A percentile compares a stretch with the other conserved stretches of the same genome.
Evolutionary conservation across 2,113 vertebrate genomes (phyloP).

Genomic region (Eurypyga helias): DNA sequence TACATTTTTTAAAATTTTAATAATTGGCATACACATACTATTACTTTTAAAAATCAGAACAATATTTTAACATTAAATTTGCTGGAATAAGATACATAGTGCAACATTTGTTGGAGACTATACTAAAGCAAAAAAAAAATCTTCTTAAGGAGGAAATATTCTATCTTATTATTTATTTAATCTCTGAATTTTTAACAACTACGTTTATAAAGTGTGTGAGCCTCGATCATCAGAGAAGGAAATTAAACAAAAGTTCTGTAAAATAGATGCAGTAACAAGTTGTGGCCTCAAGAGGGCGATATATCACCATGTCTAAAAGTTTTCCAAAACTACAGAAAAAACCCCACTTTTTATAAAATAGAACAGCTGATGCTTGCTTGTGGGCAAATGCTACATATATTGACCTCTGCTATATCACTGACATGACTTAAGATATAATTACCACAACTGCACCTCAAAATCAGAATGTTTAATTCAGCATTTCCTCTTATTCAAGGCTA

Average conservation of each 20-base stretch:
- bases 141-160: not conserved
- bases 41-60: not conserved
- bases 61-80: not conserved
- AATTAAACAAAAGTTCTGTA: not conserved
- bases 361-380: constrained; percentile 1
- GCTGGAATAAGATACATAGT: not conserved
- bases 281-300: constrained; percentile 69
- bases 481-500: constrained; percentile 4
- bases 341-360: not conserved
- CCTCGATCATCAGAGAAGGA: not conserved
- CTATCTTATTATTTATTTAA: not conserved
- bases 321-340: not conserved
- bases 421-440: not conserved
- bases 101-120: not conserved
- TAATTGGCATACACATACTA: not conserved
- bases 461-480: not conserved
- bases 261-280: not conserved
- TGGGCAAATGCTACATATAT: not conserved
- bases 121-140: not conserved
- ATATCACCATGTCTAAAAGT: not conserved
- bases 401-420: constrained; percentile 42
- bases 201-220: accelerated
- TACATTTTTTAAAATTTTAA: not conserved
- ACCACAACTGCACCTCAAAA: not conserved
- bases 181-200: not conserved